Percentiles rank a stretch among this genome's conserved stretches.
Conservation (phyloP, 64 coral and sea anemone species). For the Actinia tenebrosa region DNA sequence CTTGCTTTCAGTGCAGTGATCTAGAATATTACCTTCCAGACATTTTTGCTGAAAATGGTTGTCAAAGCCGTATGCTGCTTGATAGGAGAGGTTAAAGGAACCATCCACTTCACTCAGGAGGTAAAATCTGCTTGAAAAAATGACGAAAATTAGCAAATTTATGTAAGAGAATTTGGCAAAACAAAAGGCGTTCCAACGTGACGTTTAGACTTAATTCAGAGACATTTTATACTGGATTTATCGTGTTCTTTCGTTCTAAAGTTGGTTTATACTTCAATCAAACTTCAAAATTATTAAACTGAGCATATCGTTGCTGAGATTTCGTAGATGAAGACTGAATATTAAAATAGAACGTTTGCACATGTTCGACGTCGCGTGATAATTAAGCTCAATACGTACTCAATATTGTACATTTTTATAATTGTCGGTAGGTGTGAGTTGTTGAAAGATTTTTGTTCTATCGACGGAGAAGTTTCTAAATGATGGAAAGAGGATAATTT, state of each 20-base stretch:
- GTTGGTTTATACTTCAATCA: neutral
- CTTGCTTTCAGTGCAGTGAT: neutral
- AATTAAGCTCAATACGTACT: neutral
- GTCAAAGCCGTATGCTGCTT: conserved; percentile 55
- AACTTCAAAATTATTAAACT: neutral
- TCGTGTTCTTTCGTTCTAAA: neutral
- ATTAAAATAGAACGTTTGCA: neutral
- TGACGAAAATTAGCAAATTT: neutral
- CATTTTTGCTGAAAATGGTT: conserved; percentile 23
- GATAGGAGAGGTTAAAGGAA: conserved; percentile 54
- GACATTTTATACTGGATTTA: too few relatives aligned
- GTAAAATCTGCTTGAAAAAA: conserved; percentile 13
- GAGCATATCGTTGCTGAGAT: neutral
- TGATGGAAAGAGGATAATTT: neutral
- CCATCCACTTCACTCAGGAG: conserved; percentile 44
- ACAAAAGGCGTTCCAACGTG: neutral
- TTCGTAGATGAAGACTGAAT: neutral
- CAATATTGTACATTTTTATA: neutral
- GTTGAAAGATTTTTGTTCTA: neutral
- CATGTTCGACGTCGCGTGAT: too few relatives aligned
- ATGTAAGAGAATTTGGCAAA: neutral
- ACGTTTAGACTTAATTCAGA: neutral
- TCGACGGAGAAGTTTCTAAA: neutral
- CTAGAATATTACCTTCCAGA: neutral
- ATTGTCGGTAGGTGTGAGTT: neutral